These are phyloP conservation scores for Channa maculata DNA, from an alignment of 2,113 vertebrate species.

Conservation along the genomic window DNA sequence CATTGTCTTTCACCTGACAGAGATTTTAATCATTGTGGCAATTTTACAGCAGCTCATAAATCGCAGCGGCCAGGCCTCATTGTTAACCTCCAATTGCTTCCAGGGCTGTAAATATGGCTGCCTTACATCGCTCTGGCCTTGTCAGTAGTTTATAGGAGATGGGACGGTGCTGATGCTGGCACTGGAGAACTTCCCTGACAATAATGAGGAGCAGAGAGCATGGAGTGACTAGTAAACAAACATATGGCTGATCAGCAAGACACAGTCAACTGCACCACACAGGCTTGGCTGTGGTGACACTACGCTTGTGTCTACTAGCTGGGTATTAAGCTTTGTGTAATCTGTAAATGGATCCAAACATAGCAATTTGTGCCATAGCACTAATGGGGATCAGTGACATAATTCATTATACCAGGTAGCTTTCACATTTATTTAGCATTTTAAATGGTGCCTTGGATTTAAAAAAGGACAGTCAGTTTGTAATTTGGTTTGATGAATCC, in stretches of 20 bases:
- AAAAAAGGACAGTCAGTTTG: slow-evolving; percentile 15
- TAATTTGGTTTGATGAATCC: slow-evolving; percentile 7
- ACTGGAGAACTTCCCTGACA: slow-evolving; percentile 41
- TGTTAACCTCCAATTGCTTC: slow-evolving; percentile 82
- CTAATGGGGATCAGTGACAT: slow-evolving; percentile 20
- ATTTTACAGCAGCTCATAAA: slow-evolving; percentile 77
- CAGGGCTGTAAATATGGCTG: slow-evolving; percentile 78
- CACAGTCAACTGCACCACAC: slow-evolving; percentile 7
- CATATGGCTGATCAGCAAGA: slow-evolving; percentile 49
- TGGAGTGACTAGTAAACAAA: slow-evolving; percentile 75
- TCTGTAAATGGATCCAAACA: slow-evolving; percentile 49
- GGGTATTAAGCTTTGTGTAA: slow-evolving; percentile 36
- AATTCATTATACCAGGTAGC: slow-evolving; percentile 7
- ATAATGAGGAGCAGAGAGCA: slow-evolving; percentile 60
- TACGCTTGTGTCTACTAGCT: not conserved
- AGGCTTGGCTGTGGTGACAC: slow-evolving; percentile 7
- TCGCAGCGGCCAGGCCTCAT: slow-evolving; percentile 67
- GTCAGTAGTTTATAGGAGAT: slow-evolving; percentile 75
- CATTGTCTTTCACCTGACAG: slow-evolving; percentile 65
- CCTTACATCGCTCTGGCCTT: slow-evolving; percentile 69
- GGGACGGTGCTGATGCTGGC: slow-evolving; percentile 40
- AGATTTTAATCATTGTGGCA: slow-evolving; percentile 82
- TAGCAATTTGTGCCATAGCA: slow-evolving; percentile 12
- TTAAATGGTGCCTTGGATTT: slow-evolving; percentile 9
- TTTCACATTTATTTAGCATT: slow-evolving; percentile 40